phyloP scores from a whole-genome alignment of 2,888 invertebrate species.

The Trimorus sp. region DNA sequence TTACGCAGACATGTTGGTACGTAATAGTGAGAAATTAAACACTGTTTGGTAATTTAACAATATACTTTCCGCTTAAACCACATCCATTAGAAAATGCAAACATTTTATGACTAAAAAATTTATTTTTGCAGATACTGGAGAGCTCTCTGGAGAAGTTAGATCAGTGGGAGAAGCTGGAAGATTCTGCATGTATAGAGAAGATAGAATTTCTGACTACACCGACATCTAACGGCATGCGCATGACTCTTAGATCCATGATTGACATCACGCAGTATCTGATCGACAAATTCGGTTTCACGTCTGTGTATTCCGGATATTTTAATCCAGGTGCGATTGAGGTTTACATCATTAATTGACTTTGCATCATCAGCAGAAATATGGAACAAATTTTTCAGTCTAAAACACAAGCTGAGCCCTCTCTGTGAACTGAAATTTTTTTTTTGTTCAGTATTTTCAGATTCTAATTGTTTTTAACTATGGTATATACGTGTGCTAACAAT shows the following conservation, averaged over 20 bases:
- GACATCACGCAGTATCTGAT: slow-evolving; percentile 6
- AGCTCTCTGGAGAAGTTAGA: background rate
- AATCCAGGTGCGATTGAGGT: slow-evolving; percentile 11
- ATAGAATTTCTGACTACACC: background rate
- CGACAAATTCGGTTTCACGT: background rate
- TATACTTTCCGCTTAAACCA: too few relatives aligned
- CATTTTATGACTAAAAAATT: too few relatives aligned
- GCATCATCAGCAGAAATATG: too few relatives aligned
- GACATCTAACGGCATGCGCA: background rate
- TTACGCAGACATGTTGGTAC: background rate
- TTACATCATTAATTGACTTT: background rate
- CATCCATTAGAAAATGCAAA: too few relatives aligned
- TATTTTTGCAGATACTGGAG: background rate
- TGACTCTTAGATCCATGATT: slow-evolving; percentile 5
- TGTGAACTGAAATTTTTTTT: too few relatives aligned
- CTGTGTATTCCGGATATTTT: background rate
- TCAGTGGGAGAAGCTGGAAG: slow-evolving; percentile 1
- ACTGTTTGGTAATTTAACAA: background rate
- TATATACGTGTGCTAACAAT: too few relatives aligned
- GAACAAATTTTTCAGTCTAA: too few relatives aligned
- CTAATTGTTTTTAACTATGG: too few relatives aligned
- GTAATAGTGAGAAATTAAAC: background rate
- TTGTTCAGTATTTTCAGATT: too few relatives aligned
- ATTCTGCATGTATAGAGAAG: background rate
- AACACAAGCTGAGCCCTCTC: too few relatives aligned